Conservation (phyloP, 1,140 invertebrate genomes). For the Cataglyphis hispanica region DNA sequence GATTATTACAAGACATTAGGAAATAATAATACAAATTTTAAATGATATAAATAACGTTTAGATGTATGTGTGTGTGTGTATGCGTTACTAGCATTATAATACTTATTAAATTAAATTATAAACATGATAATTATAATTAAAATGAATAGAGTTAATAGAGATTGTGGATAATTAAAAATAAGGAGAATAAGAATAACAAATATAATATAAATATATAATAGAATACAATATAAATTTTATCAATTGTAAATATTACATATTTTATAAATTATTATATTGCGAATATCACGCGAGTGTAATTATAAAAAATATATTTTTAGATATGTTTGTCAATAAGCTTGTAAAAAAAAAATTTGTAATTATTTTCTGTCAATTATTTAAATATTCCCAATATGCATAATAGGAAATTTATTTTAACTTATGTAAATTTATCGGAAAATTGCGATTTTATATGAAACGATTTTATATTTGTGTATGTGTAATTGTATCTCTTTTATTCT, state of each 20-base stretch:
- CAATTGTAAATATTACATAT: too few relatives aligned
- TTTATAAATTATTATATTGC: too few relatives aligned
- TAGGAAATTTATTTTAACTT: not conserved
- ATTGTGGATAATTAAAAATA: not conserved
- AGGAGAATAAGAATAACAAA: not conserved
- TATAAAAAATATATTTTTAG: too few relatives aligned
- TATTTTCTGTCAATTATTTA: not conserved
- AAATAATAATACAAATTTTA: not conserved
- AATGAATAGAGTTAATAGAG: not conserved
- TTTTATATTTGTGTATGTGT: not conserved
- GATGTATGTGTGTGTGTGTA: not conserved
- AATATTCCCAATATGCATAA: not conserved
- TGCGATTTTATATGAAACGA: slow-evolving; percentile 1
- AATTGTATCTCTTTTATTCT: slow-evolving; percentile 2
- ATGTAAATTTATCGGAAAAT: not conserved
- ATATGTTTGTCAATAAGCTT: not conserved
- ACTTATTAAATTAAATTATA: not conserved
- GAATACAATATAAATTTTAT: too few relatives aligned
- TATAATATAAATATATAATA: too few relatives aligned
- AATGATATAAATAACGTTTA: slow-evolving; percentile 13
- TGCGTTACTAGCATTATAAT: not conserved
- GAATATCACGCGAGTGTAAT: too few relatives aligned
- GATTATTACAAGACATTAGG: too few relatives aligned
- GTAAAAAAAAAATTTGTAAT: not conserved
- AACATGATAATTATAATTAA: not conserved